phyloP scores from a whole-genome alignment of 2,113 vertebrate genomes.

The Erythrocercus mccallii region DNA sequence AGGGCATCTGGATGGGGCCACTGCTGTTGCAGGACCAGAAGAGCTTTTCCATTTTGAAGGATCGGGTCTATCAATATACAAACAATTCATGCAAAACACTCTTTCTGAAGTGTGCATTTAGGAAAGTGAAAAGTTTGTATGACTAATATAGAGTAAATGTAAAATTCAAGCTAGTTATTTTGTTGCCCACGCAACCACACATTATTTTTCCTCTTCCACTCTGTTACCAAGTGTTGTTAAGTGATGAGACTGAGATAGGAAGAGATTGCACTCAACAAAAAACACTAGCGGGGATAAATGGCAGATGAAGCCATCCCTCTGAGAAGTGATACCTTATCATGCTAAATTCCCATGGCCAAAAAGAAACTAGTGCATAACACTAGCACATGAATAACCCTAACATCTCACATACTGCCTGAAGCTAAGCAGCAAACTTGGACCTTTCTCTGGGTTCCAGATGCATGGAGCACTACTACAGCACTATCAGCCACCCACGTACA shows the following conservation, averaged over 20 bases:
- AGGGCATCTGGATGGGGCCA: background rate
- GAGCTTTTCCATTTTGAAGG: background rate
- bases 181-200: background rate
- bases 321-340: background rate
- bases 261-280: background rate
- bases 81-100: background rate
- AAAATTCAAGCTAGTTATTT: background rate
- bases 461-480: background rate
- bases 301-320: background rate
- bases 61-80: background rate
- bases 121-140: background rate
- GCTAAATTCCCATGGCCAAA: background rate
- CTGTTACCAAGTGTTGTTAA: background rate
- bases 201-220: background rate
- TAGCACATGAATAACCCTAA: background rate
- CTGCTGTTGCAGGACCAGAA: background rate
- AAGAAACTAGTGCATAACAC: background rate
- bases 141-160: background rate
- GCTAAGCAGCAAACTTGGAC: background rate
- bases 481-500: accelerated
- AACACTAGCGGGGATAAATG: background rate
- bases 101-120: background rate
- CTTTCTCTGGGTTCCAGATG: background rate
- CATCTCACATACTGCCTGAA: background rate
- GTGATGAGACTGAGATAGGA: background rate